Evolutionary conservation across 1,140 invertebrate genomes (phyloP).

Genomic region (Rhopalosiphum padi): DNA sequence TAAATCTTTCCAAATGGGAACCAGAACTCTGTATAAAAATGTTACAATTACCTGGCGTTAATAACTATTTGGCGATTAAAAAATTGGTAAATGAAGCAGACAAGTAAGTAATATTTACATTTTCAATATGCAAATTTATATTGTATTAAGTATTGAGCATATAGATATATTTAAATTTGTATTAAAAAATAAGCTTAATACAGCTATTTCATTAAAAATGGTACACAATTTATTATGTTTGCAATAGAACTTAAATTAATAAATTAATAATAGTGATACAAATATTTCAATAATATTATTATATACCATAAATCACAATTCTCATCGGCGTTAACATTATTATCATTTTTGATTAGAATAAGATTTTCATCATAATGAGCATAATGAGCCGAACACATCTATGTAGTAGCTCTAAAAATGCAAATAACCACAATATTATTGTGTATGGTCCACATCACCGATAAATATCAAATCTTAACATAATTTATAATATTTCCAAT

Average conservation of each 20-base stretch:
- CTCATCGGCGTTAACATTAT: background rate
- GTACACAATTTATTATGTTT: no score
- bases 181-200: background rate
- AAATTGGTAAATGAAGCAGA: conserved; percentile 63
- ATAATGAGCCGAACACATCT: no score
- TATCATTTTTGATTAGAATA: background rate
- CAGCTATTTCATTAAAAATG: background rate
- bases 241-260: background rate
- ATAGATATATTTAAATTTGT: background rate
- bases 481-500: background rate
- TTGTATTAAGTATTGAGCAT: background rate
- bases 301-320: background rate
- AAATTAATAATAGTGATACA: background rate
- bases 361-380: no score
- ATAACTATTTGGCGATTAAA: conserved; percentile 65
- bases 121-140: background rate
- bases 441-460: background rate
- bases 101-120: conserved; percentile 56
- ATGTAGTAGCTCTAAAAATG: no score
- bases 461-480: no score
- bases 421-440: background rate
- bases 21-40: conserved; percentile 65
- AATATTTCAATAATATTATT: background rate
- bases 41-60: conserved; percentile 63
- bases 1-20: conserved; percentile 61